These are phyloP conservation scores for Turritopsis dohrnii DNA, from an alignment of 30 jellyfish, hydroid and myxozoan genomes.

Conservation along the genomic window DNA sequence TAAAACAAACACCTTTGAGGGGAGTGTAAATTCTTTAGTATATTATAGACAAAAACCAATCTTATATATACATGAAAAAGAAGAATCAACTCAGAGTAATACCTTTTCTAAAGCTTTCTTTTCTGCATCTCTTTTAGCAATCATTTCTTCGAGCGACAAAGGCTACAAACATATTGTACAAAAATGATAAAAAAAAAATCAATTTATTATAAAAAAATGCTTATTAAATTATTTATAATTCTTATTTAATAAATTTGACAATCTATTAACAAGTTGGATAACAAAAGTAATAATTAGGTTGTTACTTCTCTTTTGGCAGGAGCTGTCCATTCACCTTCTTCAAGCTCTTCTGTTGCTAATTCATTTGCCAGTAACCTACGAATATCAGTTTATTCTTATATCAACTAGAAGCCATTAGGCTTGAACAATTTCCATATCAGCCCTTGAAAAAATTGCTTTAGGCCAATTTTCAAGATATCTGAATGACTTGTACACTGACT, in stretches of 20 bases:
- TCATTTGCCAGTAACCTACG: constrained; percentile 19
- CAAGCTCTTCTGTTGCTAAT: constrained; percentile 28
- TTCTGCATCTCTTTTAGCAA: constrained; percentile 81
- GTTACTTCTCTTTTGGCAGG: constrained; percentile 5
- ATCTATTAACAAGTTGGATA: not conserved
- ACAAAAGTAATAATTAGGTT: not conserved
- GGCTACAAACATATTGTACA: constrained; percentile 40
- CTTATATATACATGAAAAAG: not conserved
- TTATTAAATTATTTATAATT: too few species aligned
- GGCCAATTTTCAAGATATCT: too few species aligned
- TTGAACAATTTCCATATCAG: not conserved
- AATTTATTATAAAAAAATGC: not conserved
- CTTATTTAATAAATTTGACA: not conserved
- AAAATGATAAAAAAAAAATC: not conserved
- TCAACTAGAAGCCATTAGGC: not conserved
- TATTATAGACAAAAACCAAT: too few species aligned
- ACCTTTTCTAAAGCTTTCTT: constrained; percentile 81
- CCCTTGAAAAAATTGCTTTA: too few species aligned
- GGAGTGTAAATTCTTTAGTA: too few species aligned
- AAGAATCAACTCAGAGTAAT: not conserved
- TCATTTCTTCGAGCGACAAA: constrained; percentile 69
- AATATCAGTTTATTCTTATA: not conserved
- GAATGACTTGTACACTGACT: too few species aligned
- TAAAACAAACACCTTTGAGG: too few species aligned
- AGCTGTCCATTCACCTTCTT: constrained; percentile 30